Base-by-base conservation (phyloP, 2,888 invertebrate genomes). In the Andrena bucephala region DNA sequence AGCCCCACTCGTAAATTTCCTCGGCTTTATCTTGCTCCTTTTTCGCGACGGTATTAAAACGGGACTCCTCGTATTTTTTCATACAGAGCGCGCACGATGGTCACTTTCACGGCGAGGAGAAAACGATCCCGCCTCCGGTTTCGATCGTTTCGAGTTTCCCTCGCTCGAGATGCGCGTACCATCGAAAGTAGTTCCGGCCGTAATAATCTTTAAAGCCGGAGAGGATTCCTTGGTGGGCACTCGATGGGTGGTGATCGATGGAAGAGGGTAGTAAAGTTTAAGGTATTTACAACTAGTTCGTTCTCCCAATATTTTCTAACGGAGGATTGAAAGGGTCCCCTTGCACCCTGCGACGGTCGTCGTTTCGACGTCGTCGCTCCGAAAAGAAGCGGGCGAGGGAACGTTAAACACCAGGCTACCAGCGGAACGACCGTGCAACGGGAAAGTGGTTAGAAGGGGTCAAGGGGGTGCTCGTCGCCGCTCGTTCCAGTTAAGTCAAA, bases 401-500 rank as follows among this genome's bases (percentile, higher is more conserved):
- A 86, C 84, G 81, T 86, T 86, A 79, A 86, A 86, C 86, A 84
- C 74, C 75, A 42, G 81, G 81, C 73, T 70, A 77, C 65, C 75
- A 77, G 81, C 66, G 73, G 29, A 77, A 81, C 65, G 84, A 80
- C 79, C 81, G 83, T 77, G 63, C 75, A 77, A 74, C 60, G 77
- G 54, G 76, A 84, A 77, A 86, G 79, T 81, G 81, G 86, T 72
- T 78, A 72, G 86, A 79, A 85, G 68, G 83, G 87, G 86, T 89
- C 87, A 89, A 89, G 89, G 84, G 75, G 82, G 70, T 81, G 42
- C 86, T 86, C 75, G 63, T 62, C 62, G 69, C 71, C 65, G 84
- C 86, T 86, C 75, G 86, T 82, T 84, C 86, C 81, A 86, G 86
- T 86, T 86, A 84, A 78, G 78, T 74, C 72, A 80, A 86, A 84